These are phyloP conservation scores for Lymantria dispar DNA, from an alignment of 2,888 invertebrate species.

Conservation along the genomic window DNA sequence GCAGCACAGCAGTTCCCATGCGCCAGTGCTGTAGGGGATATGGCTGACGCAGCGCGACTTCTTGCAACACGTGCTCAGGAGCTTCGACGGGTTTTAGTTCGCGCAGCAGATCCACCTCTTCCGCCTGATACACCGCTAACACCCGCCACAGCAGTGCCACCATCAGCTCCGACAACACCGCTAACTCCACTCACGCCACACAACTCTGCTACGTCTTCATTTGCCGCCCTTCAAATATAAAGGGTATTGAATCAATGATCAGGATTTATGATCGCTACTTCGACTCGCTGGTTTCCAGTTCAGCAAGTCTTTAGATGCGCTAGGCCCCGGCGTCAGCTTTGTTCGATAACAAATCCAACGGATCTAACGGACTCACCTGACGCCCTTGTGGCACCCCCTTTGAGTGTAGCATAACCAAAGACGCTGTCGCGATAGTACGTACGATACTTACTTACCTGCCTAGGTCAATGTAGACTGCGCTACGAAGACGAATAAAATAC, in stretches of 20 bases:
- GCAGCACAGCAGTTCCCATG: constrained; percentile 96
- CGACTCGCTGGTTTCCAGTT: constrained; percentile 16
- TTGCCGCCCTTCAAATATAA: constrained; percentile 67
- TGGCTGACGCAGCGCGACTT: constrained; percentile 95
- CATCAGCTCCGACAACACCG: constrained; percentile 58
- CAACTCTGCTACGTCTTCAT: constrained; percentile 48
- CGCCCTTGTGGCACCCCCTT: constrained; percentile 26
- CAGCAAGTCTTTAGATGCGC: constrained; percentile 40
- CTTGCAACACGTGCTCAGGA: constrained; percentile 93
- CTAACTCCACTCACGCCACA: constrained; percentile 65
- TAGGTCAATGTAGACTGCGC: constrained; percentile 42
- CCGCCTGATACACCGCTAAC: constrained; percentile 53
- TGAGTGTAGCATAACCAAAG: constrained; percentile 60
- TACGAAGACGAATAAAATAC: constrained; percentile 43
- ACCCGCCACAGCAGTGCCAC: constrained; percentile 59
- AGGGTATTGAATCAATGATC: constrained; percentile 9
- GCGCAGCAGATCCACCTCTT: constrained; percentile 82
- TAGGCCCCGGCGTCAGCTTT: constrained; percentile 31
- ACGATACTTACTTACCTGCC: constrained; percentile 10
- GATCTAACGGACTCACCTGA: constrained; percentile 14
- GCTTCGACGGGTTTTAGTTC: constrained; percentile 88
- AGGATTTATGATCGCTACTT: constrained; percentile 9
- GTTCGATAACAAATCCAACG: constrained; percentile 2
- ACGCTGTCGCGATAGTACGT: constrained; percentile 42
- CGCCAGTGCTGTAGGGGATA: constrained; percentile 94